Evolutionary conservation across 2,113 vertebrate genomes (phyloP), one percentile per base, ranked within the genome.

Genomic region (Apus apus): DNA sequence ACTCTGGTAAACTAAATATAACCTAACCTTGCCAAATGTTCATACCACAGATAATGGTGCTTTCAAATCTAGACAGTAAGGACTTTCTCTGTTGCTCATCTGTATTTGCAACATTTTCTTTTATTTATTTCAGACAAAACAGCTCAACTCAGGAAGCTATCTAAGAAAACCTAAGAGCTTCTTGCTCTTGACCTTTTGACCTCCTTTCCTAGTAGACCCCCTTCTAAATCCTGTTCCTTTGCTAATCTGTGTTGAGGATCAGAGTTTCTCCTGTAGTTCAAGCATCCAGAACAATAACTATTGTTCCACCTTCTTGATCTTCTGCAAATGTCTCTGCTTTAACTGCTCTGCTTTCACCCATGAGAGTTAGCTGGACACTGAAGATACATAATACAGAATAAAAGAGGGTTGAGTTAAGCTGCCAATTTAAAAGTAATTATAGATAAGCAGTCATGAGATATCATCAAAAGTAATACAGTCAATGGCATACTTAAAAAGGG

Each of bases 361-460:
- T 15, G 22, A 57, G 18, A 68, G 17, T 54, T 73, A 87, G 15
- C 45, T 91, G 87, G 77, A 58, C 66, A 66, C 19, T 0, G 3
- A 72, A 79, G 66, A 66, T 76, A 75, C 1, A 0, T 78, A 76
- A 57, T 45, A 61, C 14, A 84, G 61, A 75, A 75, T 53, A 82
- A 94, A 79, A 30, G 26, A 89, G 3, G 5, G 25, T 56, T 81
- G 48, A 15, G 48, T 89, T 54, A 87, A 87, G 18, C 45, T 89
- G 50, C 4, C 36, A 72, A 32, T 94, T 89, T 87, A n/a, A 78
- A 89, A 76, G 40, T 46, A 50, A 61, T 91, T 88, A 48, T 43
- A 95, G 74, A 93, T 91, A 95, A 95, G n/a, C 62, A 76, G 62
- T 34, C n/a, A 54, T 91, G 36, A 87, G 93, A 85, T 93, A 89